Evolutionary conservation across 2,797 vertebrate species (phyloP).

Genomic region (Pangasius mekongensis): DNA sequence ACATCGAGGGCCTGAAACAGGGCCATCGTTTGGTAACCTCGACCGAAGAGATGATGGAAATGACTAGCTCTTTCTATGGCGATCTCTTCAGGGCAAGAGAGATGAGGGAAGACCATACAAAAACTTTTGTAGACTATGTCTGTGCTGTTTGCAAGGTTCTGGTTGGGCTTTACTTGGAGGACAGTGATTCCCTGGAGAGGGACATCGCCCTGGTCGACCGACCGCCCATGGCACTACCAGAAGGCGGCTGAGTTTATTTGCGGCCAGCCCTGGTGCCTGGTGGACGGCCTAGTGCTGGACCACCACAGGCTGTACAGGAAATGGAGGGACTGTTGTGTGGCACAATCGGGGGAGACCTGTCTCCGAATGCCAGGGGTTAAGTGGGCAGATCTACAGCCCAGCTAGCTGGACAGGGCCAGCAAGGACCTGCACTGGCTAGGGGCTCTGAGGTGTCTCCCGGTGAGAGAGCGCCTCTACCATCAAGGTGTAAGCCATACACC

Average conservation of each 20-base stretch:
- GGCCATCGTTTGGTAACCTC: no score
- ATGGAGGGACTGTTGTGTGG: not conserved
- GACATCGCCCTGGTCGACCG: not conserved
- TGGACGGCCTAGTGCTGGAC: not conserved
- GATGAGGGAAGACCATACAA: no score
- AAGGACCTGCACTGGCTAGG: constrained; percentile 15
- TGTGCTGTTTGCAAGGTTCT: not conserved
- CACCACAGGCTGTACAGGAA: not conserved
- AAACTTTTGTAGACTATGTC: no score
- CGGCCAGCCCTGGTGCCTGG: not conserved
- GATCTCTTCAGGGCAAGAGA: no score
- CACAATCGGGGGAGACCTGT: fast-evolving
- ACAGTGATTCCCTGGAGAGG: not conserved
- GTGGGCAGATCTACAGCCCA: not conserved
- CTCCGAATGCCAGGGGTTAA: fast-evolving
- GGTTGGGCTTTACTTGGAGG: not conserved
- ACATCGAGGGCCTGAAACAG: no score
- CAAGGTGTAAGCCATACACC: no score
- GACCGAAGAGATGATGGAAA: no score
- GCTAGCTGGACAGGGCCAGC: not conserved
- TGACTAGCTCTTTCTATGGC: no score
- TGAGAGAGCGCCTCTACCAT: no score
- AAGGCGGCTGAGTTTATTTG: not conserved
- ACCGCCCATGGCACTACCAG: not conserved
- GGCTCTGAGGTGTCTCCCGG: no score